Base-by-base conservation (phyloP, 2,113 vertebrate genomes). In the Columba livia region DNA sequence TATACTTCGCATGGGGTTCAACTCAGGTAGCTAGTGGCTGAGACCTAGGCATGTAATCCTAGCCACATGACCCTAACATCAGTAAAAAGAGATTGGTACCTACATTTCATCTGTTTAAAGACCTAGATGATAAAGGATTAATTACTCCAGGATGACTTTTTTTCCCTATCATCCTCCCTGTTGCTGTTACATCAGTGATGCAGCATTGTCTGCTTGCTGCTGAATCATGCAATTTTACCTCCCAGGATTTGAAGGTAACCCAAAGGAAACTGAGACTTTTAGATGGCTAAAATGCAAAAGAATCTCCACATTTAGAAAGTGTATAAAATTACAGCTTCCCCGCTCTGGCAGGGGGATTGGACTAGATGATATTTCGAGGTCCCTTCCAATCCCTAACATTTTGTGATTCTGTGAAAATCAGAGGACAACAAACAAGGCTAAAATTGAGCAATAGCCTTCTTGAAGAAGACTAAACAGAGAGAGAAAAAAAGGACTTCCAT, bases 11-110 rank as follows among this genome's bases (percentile, higher is more conserved):
- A 34, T 64, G 25, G 7, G 5, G 11, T 92, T 96, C 77, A 67
- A 24, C 42, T 69, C 60, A 5, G 31, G 60, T 42, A 32, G n/a
- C 53, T 71, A 9, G n/a, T 81, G 56, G 25, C 28, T 78, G 40
- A 42, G 32, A 78, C 47, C 25, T 54, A 28, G 53, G 38, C 3
- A 2, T 61, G 81, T 94, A 91, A 88, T 89, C 47, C 40, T 88
- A 94, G 44, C 66, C 62, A 40, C 26, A 4, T 94, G 90, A 85
- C 58, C 42, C 44, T 71, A 72, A 21, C 21, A 72, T 23, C 26
- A n/a, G 61, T 72, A 91, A 91, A 81, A 65, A 79, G 88, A 94
- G 81, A 88, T 71, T 78, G 32, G 20, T 44, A 40, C 38, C 21
- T 70, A 32, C 25, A 11, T 44, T 60, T 85, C 34, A 53, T 65